These are phyloP conservation scores for Plagodis pulveraria DNA, from an alignment of 2,888 invertebrate genomes.

Conservation along the genomic window DNA sequence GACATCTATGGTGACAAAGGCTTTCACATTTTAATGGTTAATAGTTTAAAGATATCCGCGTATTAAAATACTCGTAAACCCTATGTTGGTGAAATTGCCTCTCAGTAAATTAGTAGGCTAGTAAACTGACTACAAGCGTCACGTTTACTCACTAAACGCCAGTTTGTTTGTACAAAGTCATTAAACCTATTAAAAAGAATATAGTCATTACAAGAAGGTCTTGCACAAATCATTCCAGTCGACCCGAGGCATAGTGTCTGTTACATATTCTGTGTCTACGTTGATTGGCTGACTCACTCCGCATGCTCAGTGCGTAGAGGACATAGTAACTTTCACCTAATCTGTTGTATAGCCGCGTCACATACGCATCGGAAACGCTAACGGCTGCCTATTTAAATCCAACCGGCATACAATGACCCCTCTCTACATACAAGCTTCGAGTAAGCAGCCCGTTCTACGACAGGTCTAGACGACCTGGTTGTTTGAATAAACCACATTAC, in stretches of 20 bases:
- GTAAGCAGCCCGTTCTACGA: background rate
- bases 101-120: too few relatives aligned
- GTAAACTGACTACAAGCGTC: too few relatives aligned
- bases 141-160: slow-evolving; percentile 24
- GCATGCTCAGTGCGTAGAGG: slow-evolving; percentile 61
- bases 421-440: background rate
- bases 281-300: slow-evolving; percentile 25
- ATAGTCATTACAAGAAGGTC: slow-evolving; percentile 28
- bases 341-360: slow-evolving; percentile 47
- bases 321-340: too few relatives aligned
- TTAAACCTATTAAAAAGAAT: slow-evolving; percentile 42
- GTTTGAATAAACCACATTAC: slow-evolving; percentile 16
- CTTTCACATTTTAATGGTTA: too few relatives aligned
- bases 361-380: slow-evolving; percentile 80
- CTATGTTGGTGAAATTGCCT: too few relatives aligned
- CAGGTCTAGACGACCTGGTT: slow-evolving; percentile 15
- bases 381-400: slow-evolving; percentile 71
- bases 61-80: too few relatives aligned
- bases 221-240: slow-evolving; percentile 11
- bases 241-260: background rate
- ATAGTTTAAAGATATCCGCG: too few relatives aligned
- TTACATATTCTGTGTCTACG: background rate
- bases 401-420: slow-evolving; percentile 23
- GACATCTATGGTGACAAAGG: too few relatives aligned
- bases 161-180: slow-evolving; percentile 33